Conservation (phyloP, 1,140 invertebrate species). For the Drosophila novamexicana region DNA sequence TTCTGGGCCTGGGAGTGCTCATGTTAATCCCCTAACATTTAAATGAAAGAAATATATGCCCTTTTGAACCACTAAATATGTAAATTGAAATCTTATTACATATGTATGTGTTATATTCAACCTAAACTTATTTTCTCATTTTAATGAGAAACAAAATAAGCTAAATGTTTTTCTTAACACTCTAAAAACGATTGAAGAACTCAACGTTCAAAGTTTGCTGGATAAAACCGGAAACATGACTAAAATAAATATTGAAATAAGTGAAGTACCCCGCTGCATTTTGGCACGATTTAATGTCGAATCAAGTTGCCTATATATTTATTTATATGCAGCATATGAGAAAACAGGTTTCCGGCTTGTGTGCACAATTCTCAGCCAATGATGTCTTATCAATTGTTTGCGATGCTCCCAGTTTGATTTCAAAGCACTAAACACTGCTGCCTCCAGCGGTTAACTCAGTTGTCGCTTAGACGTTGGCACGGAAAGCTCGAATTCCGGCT, state of each 20-base stretch:
- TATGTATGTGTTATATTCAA: no score
- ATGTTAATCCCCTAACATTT: background rate
- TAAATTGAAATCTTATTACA: no score
- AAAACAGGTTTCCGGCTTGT: slow-evolving; percentile 36
- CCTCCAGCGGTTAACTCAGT: slow-evolving; percentile 21
- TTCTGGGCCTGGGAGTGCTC: background rate
- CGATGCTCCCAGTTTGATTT: slow-evolving; percentile 7
- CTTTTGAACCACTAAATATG: no score
- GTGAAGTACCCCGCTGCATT: background rate
- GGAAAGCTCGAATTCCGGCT: slow-evolving; percentile 14
- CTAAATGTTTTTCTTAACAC: background rate
- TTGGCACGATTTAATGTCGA: background rate
- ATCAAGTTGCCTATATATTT: no score
- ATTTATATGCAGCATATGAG: background rate
- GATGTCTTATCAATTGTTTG: slow-evolving; percentile 43
- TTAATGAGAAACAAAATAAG: no score
- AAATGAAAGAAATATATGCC: no score
- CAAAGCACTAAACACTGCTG: slow-evolving; percentile 1
- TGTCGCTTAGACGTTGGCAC: slow-evolving; percentile 6
- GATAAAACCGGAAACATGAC: background rate
- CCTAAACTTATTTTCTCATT: no score
- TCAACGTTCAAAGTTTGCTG: background rate
- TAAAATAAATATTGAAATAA: background rate
- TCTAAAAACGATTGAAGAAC: background rate
- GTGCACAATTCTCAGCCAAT: slow-evolving; percentile 18